Evolutionary conservation across 1,140 invertebrate genomes (phyloP), one percentile per base, ranked within the genome.

Genomic region (Hycleus cichorii): DNA sequence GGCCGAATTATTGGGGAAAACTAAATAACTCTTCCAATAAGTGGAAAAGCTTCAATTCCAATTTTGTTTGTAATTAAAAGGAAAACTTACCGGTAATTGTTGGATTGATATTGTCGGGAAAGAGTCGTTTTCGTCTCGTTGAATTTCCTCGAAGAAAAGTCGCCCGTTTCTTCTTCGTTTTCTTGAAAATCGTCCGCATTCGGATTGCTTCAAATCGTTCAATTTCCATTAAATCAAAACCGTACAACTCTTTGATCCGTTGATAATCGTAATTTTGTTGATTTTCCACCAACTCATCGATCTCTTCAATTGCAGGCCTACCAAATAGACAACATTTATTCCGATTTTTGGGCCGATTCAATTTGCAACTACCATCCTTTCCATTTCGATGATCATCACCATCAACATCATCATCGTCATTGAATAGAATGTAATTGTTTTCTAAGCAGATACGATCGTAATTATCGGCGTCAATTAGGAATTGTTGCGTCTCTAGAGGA

Each of bases 211-310:
- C 51, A 27, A 53, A 69, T 38, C 72, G 59, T 58, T 74, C 57
- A 47, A 78, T 66, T 64, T 77, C 71, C 1, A 71, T 70, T 0
- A 76, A 69, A 59, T 78, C 75, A 38, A 78, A 74, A 5, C 76
- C 77, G 42, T 77, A 58, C 61, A 74, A 24, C 12, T 45, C 27
- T 49, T 45, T 42, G 11, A 57, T 48, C 24, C 55, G 48, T 11
- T 57, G 38, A 46, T 40, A 48, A 26, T 57, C 55, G 11, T 48
- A 40, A 18, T 43, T 12, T 7, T 49, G 47, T 26, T 57, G 55
- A n/a, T 57, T 39, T 12, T 57, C 7, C 1, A 57, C 26, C 4
- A 57, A 32, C 1, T 39, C 24, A 26, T 57, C 55, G 3, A 57
- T 26, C n/a, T 57, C 55, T 7, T 49, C 12, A 9, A 26, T 10